Conservation (phyloP, 2,888 invertebrate species). For the Rhogogaster chlorosoma region DNA sequence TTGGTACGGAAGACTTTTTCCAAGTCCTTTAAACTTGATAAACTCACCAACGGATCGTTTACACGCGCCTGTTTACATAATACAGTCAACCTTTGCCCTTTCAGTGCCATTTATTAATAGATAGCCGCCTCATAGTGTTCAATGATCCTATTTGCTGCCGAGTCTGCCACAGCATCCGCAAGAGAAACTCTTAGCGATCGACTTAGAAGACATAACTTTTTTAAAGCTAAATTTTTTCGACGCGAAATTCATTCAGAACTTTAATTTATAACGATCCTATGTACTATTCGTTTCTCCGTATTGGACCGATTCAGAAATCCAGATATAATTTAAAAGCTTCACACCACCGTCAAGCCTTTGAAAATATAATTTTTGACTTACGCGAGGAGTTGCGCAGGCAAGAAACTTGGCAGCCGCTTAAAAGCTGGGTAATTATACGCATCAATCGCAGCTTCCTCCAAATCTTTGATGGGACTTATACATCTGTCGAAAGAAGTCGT, state of each 20-base stretch:
- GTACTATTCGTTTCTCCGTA: too few species aligned
- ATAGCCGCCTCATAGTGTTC: background rate
- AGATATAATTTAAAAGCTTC: background rate
- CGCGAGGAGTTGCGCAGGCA: background rate
- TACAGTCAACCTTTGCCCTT: background rate
- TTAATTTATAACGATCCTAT: too few species aligned
- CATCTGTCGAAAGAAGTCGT: background rate
- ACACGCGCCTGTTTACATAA: constrained; percentile 17
- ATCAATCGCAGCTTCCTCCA: background rate
- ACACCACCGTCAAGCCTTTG: background rate
- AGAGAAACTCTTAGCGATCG: background rate
- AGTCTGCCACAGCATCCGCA: background rate
- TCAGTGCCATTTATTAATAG: background rate
- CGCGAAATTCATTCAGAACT: background rate
- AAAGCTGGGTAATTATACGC: background rate
- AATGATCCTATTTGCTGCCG: background rate
- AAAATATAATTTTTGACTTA: background rate
- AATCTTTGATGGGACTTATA: background rate
- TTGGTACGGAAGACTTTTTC: constrained; percentile 4
- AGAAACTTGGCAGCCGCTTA: background rate
- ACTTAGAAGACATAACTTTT: background rate
- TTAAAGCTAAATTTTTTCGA: background rate
- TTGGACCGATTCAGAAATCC: too few species aligned
- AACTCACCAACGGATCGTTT: background rate
- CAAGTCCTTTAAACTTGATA: background rate